Evolutionary conservation across 1,140 invertebrate species (phyloP).

Genomic region (Zaprionus kolodkinae): DNA sequence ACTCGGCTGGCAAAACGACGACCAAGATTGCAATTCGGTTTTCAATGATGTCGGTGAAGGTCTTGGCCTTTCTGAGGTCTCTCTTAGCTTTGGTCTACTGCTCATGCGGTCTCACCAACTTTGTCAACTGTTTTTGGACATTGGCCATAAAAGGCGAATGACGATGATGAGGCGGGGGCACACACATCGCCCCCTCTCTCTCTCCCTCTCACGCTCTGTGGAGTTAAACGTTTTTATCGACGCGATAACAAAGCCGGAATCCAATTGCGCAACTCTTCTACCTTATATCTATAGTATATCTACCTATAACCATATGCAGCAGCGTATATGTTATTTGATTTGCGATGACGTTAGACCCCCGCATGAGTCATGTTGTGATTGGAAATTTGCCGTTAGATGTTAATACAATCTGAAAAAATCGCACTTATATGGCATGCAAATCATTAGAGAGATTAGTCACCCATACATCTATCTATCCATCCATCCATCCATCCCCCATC

Average conservation of each 20-base stretch:
- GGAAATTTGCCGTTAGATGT: constrained; percentile 54
- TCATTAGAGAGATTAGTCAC: constrained; percentile 58
- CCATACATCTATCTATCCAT: no score
- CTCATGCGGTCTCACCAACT: not conserved
- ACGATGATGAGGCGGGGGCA: not conserved
- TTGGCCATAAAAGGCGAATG: constrained; percentile 4
- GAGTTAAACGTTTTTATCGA: not conserved
- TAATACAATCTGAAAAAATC: not conserved
- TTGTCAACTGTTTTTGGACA: not conserved
- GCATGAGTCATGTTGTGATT: constrained; percentile 49
- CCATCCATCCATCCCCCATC: no score
- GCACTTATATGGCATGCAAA: constrained; percentile 57
- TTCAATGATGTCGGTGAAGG: constrained; percentile 46
- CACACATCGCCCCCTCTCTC: no score
- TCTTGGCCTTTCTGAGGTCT: constrained; percentile 30
- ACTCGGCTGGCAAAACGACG: constrained; percentile 18
- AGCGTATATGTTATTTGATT: constrained; percentile 32
- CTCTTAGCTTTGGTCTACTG: not conserved
- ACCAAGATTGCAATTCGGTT: constrained; percentile 31
- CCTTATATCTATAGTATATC: not conserved
- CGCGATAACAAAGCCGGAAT: not conserved
- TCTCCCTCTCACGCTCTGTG: not conserved
- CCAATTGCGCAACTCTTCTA: constrained; percentile 1
- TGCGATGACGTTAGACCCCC: constrained; percentile 50
- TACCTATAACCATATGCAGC: constrained; percentile 30